These are phyloP conservation scores for Gnathonemus longibarbis DNA, from an alignment of 2,113 vertebrate species.

Conservation along the genomic window DNA sequence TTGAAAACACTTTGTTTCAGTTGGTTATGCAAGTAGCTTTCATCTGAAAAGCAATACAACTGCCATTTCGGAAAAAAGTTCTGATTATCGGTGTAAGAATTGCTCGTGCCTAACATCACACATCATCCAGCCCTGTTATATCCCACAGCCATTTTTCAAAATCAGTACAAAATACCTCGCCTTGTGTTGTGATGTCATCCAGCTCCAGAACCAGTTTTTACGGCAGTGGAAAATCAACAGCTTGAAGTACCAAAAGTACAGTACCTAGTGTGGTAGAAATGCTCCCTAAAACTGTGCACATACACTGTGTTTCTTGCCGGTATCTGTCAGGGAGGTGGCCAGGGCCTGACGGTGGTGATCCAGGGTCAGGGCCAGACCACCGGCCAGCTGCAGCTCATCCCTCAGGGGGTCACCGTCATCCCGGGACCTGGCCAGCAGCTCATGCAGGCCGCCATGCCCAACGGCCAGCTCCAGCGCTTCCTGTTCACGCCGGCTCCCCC, in stretches of 20 bases:
- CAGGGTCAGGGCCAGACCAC: constrained; percentile 97
- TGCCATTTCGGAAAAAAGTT: not conserved
- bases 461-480: constrained; percentile 92
- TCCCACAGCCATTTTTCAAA: not conserved
- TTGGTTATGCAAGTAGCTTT: not conserved
- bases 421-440: constrained; percentile 92
- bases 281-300: not conserved
- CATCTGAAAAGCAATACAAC: not conserved
- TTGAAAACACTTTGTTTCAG: not conserved
- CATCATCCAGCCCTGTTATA: not conserved
- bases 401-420: constrained; percentile 88
- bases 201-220: not conserved
- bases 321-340: constrained; percentile 73
- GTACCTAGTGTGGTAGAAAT: not conserved
- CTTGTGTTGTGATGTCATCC: no score
- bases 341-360: constrained; percentile 94
- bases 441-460: constrained; percentile 98
- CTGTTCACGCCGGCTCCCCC: constrained; percentile 81
- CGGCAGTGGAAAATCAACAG: not conserved
- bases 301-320: not conserved
- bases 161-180: not conserved
- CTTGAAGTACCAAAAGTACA: not conserved
- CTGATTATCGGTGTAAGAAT: not conserved
- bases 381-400: constrained; percentile 91
- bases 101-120: not conserved